phyloP scores from a whole-genome alignment of 2,113 vertebrate genomes.

The Malurus alboscapulatus region DNA sequence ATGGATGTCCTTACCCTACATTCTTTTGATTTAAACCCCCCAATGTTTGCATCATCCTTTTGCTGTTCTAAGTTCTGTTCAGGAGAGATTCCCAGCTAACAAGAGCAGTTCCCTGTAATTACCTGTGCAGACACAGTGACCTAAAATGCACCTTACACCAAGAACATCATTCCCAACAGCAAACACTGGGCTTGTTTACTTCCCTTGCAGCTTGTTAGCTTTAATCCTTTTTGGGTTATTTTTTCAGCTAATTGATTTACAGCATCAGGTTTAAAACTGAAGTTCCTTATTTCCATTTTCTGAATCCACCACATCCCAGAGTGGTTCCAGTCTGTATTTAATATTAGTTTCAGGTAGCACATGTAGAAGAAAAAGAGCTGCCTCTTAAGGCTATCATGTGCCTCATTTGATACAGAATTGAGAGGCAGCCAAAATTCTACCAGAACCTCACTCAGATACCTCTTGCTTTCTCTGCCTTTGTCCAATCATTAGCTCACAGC shows the following conservation, averaged over 20 bases:
- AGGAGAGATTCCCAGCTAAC: not conserved
- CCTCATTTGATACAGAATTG: not conserved
- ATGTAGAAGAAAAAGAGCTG: not conserved
- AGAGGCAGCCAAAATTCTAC: not conserved
- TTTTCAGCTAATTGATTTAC: not conserved
- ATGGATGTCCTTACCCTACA: fast-evolving
- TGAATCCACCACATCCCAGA: not conserved
- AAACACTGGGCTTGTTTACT: not conserved
- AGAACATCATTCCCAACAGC: not conserved
- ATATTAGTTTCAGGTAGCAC: not conserved
- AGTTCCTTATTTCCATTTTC: not conserved
- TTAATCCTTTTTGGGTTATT: not conserved
- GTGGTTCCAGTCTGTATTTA: not conserved
- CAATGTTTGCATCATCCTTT: not conserved
- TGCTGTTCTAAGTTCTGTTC: not conserved
- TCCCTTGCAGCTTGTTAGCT: not conserved
- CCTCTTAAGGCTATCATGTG: not conserved
- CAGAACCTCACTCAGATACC: not conserved
- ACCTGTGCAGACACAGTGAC: not conserved
- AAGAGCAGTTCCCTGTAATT: not conserved
- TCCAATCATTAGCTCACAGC: not conserved
- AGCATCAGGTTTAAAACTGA: not conserved
- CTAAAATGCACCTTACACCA: not conserved
- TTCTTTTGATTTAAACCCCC: not conserved
- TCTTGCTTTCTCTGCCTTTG: not conserved